Evolutionary conservation across 2,888 invertebrate species (phyloP).

Genomic region (Drosophila incognita): DNA sequence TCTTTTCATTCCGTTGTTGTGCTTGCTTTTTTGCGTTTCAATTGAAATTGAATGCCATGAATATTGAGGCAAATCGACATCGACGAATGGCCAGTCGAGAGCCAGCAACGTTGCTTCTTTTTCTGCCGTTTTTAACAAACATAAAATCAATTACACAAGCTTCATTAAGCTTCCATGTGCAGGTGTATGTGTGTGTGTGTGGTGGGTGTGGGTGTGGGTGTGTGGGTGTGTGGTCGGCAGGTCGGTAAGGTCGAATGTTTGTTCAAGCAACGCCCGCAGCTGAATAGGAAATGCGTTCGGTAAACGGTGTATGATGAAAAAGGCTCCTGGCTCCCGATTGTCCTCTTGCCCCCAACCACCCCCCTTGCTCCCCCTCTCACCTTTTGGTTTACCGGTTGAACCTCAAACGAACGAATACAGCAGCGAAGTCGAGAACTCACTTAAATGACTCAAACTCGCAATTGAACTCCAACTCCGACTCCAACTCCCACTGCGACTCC

Average conservation of each 20-base stretch:
- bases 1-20: conserved; percentile 31
- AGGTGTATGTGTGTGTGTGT: conserved; percentile 14
- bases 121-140: conserved; percentile 78
- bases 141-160: conserved; percentile 76
- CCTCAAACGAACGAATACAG: conserved; percentile 12
- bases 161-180: conserved; percentile 67
- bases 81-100: conserved; percentile 34
- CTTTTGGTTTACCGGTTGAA: background rate
- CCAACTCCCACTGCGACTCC: conserved; percentile 4
- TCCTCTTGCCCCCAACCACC: background rate
- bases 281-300: conserved; percentile 47
- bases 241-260: conserved; percentile 48
- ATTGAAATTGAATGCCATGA: conserved; percentile 71
- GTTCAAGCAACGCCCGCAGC: conserved; percentile 28
- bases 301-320: conserved; percentile 56
- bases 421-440: conserved; percentile 21
- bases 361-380: background rate
- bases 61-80: conserved; percentile 60
- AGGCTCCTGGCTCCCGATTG: conserved; percentile 29
- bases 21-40: conserved; percentile 61
- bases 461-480: conserved; percentile 21
- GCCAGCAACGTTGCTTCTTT: conserved; percentile 61
- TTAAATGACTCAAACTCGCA: conserved; percentile 19
- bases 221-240: conserved; percentile 42
- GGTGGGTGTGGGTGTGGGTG: conserved; percentile 5